A percentile compares a stretch with the other conserved stretches of the same genome.
phyloP scores from a whole-genome alignment of 1,140 invertebrate species.

The Bombus polaris region DNA sequence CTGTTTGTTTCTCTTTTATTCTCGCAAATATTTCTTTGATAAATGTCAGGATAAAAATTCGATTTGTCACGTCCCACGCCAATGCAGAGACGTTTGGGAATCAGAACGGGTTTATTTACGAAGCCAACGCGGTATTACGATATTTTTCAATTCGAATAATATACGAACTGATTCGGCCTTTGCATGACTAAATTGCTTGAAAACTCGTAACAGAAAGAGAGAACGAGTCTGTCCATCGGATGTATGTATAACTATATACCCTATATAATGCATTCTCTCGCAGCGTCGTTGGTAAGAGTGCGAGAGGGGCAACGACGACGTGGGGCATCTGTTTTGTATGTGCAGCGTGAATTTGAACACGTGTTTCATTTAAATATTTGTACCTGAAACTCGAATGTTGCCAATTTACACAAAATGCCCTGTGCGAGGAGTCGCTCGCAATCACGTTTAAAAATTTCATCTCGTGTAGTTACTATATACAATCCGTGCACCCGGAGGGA shows the following conservation, averaged over 20 bases:
- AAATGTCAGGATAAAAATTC: neutral
- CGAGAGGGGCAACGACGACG: neutral
- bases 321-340: slow-evolving; percentile 75
- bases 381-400: slow-evolving; percentile 71
- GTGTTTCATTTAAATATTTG: slow-evolving; percentile 77
- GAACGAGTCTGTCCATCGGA: slow-evolving; percentile 20
- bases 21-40: neutral
- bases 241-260: slow-evolving; percentile 7
- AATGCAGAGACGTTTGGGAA: neutral
- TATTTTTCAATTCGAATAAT: slow-evolving; percentile 14
- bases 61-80: neutral
- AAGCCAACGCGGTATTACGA: neutral
- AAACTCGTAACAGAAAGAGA: slow-evolving; percentile 16
- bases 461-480: neutral
- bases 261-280: slow-evolving; percentile 37
- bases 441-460: slow-evolving; percentile 25
- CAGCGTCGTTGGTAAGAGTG: neutral
- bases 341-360: slow-evolving; percentile 75
- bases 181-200: slow-evolving; percentile 25
- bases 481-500: neutral
- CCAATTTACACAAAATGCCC: slow-evolving; percentile 71
- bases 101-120: neutral
- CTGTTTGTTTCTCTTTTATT: neutral
- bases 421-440: neutral
- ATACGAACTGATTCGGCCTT: slow-evolving; percentile 12